Conservation (phyloP, 2,797 vertebrate genomes). For the Manis javanica region DNA sequence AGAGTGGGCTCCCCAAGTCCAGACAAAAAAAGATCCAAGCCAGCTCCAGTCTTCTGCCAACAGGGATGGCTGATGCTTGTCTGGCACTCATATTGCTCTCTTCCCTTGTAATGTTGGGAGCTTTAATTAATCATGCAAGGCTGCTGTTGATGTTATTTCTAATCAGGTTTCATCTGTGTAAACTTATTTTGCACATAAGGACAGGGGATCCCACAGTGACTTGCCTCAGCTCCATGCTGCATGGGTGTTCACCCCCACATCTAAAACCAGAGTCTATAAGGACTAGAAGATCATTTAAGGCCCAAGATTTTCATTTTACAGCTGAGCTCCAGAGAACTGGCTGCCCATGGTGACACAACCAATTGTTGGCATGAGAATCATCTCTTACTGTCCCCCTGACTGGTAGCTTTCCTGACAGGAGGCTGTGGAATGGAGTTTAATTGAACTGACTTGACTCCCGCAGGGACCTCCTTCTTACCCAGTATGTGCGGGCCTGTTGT, state of each 20-base stretch:
- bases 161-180: not conserved
- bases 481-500: not conserved
- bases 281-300: not conserved
- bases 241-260: not conserved
- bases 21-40: not conserved
- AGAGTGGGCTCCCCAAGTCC: not conserved
- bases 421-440: not conserved
- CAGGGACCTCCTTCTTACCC: not conserved
- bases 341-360: not conserved
- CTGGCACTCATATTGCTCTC: not conserved
- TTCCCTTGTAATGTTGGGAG: not conserved
- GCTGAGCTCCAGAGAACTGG: not conserved
- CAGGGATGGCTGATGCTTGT: not conserved
- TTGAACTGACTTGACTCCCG: not conserved
- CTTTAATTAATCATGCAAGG: constrained; percentile 3
- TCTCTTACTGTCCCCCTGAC: not conserved
- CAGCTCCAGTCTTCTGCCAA: not conserved
- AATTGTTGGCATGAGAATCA: not conserved
- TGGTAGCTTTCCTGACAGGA: not conserved
- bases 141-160: constrained; percentile 39
- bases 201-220: not conserved
- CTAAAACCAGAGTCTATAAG: not conserved
- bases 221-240: not conserved
- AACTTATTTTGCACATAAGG: not conserved
- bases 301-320: not conserved